A percentile compares a stretch with the other conserved stretches of the same genome.
phyloP scores from a whole-genome alignment of 2,888 invertebrate genomes.

The Euzetes globulus region DNA sequence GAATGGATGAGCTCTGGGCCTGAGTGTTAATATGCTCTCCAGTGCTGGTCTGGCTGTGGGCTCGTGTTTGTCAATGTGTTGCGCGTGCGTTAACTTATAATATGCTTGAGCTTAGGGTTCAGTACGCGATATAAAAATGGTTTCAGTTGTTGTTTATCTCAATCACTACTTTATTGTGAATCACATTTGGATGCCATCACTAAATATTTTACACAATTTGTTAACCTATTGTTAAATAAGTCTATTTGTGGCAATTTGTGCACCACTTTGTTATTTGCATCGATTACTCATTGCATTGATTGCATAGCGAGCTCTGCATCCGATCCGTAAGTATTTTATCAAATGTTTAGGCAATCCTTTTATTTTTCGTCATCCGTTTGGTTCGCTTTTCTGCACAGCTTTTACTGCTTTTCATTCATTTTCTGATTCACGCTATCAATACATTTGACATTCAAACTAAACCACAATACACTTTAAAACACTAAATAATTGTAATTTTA shows the following conservation, averaged over 20 bases:
- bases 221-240: neutral
- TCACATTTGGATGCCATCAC: neutral
- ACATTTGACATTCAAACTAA: neutral
- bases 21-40: no score
- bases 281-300: neutral
- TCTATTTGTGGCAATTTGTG: neutral
- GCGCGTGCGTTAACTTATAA: slow-evolving; percentile 21
- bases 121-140: slow-evolving; percentile 23
- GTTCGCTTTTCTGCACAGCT: neutral
- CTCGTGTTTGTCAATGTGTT: neutral
- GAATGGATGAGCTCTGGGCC: no score
- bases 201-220: neutral
- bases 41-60: no score
- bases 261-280: neutral
- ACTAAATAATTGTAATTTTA: neutral
- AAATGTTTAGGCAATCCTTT: neutral
- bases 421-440: neutral
- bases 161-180: neutral
- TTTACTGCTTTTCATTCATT: slow-evolving; percentile 4
- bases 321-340: neutral
- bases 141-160: slow-evolving; percentile 27
- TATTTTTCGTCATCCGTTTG: neutral
- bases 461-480: neutral
- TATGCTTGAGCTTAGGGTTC: neutral
- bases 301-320: neutral